These are phyloP conservation scores for Mionectes olivaceus DNA, from an alignment of 2,797 vertebrate genomes.

Conservation along the genomic window DNA sequence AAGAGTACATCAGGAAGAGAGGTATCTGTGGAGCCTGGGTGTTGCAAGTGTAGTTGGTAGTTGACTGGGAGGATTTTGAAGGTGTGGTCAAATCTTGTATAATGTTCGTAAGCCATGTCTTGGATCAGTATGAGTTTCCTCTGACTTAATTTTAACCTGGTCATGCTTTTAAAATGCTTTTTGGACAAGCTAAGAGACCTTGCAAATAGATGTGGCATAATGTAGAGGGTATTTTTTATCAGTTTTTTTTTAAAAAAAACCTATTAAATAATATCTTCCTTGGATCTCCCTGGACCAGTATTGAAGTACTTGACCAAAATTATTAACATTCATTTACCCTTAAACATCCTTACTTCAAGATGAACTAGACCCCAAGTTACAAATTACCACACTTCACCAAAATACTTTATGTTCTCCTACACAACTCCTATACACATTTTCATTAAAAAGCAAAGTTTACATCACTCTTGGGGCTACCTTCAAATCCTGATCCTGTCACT, in stretches of 20 bases:
- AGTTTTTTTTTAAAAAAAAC: not conserved
- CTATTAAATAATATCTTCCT: not conserved
- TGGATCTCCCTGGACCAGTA: not conserved
- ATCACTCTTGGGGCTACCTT: not conserved
- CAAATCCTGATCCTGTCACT: not conserved
- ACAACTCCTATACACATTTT: not conserved
- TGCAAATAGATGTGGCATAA: not conserved
- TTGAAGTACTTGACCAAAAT: not conserved
- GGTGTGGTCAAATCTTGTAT: not conserved
- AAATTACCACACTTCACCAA: not conserved
- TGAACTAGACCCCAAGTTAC: not conserved
- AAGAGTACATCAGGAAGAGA: not conserved
- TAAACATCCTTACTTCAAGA: not conserved
- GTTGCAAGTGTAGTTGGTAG: not conserved
- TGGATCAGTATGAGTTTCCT: not conserved
- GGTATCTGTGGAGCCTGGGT: not conserved
- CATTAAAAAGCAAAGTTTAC: not conserved
- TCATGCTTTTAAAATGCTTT: not conserved
- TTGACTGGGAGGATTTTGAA: not conserved
- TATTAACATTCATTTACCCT: not conserved
- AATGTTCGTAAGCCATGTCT: not conserved
- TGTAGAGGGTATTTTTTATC: not conserved
- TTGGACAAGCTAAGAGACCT: not conserved
- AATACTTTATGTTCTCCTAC: not conserved
- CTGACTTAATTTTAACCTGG: not conserved